Base-by-base conservation (phyloP, 2,888 invertebrate species). In the Syritta pipiens region DNA sequence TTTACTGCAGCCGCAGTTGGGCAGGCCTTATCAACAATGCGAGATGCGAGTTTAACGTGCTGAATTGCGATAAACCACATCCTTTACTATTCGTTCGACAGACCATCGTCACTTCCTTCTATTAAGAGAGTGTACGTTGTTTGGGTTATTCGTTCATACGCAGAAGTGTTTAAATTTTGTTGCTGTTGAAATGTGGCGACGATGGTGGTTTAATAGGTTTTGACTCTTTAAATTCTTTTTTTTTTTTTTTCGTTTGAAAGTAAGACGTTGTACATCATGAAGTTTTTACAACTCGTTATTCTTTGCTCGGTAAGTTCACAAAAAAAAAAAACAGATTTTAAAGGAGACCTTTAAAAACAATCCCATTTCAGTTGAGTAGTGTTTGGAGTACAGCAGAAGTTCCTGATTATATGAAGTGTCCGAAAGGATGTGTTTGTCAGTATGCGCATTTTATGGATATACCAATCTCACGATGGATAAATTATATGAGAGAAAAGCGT, bases 391-490 rank as follows among this genome's bases (percentile, higher is more conserved):
- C 68, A 63, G 48, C 60, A 60, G 40, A 63, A 37, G 42, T 63
- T 26, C 30, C 82, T 81, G 63, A 65, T 82, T 75, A 86, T 85
- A 82, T 86, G 9, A 85, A 83, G 59, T 92, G 92, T 81, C 91
- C 91, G 12, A 82, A 84, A 40, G 88, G 89, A 37, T 92, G 92
- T 82, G 90, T 90, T n/a, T 92, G 92, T 82, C 89, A 91, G 74
- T 86, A 90, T 83, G 90, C 90, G 63, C 90, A 90, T 82, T 89
- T 91, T 76, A 89, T 88, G 81, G 91, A 92, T 85, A 88, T 91
- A 44, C 89, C 91, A 48, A 90, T 92, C 72, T 89, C 90, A 24
- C 87, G 90, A 83, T 91, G 91, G 88, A 90, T 90, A 26, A 85
- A 86, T 57, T 82, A 84, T 53, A 84, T 85, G 84, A 84, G 84